Evolutionary conservation across 92 coral and sea anemone genomes (phyloP), one percentile per base, ranked within the genome.

Genomic region (Palythoa caribaeorum): DNA sequence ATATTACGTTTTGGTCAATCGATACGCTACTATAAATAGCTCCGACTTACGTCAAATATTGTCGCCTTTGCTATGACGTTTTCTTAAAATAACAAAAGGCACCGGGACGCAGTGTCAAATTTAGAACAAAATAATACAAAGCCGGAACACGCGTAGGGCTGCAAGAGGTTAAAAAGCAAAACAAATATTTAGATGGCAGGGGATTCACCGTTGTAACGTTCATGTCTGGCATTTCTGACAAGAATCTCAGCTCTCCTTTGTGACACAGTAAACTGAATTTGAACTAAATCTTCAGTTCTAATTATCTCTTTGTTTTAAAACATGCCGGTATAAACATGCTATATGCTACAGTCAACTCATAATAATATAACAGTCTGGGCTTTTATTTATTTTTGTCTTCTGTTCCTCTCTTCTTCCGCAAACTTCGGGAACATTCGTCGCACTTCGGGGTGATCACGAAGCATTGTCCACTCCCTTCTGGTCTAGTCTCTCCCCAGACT

Each of bases 401-500:
- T 3, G 19, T 54, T 36, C 5, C 2, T 1, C 35, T 2, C 35
- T 59, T 79, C 35, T 21, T 57, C 84, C 21, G 48, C 44, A 44
- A n/a, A 81, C 59, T 48, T 81, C 86, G 75, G 59, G 86, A 81
- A 69, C 60, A 21, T 77, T 77, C 83, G 83, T 37, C 48, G 53
- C 19, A 19, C 59, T 65, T 81, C 86, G 75, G 84, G 47, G 57
- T 51, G 74, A 21, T 81, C 40, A 39, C 86, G 86, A 81, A 63
- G 16, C 54, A 52, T 37, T 79, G 66, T 81, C 86, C 75, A 66
- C 86, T 81, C 76, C 86, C 75, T 3, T 70, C 48, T 15, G 15
- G 6, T n/a, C 38, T 3, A 10, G 73, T 63, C 86, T 81, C 86
- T 81, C 86, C 86, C 86, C 85, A 80, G 85, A 80, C 85, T 80